Evolutionary conservation across 2,888 invertebrate species (phyloP), one percentile per base, ranked within the genome.

Genomic region (Microctonus hyperodae): DNA sequence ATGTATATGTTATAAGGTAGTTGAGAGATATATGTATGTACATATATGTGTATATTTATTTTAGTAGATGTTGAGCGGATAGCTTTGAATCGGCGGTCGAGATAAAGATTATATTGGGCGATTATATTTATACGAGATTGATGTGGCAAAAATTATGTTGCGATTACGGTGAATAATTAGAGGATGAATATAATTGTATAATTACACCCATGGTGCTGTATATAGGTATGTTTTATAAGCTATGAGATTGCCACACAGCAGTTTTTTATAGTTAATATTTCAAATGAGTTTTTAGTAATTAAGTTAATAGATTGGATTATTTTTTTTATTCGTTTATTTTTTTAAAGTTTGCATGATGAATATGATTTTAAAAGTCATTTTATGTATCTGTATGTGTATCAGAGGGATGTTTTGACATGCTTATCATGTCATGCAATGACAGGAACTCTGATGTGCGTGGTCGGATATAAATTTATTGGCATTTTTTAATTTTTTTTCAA

Each of bases 81-180:
- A 79, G 72, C 81, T 83, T 82, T 80, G 76, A 76, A 79, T 82
- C 81, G 77, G 75, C 76, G 78, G 78, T 72, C 68, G 65, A 77
- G 79, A 81, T 81, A 79, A 80, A 77, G 76, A 79, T 83, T 44
- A 44, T 81, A 81, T 81, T 83, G 79, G 79, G 67, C 76, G 74
- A 71, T 71, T 71, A 73, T 71, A 73, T 69, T 40, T 28, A 16
- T 44, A 44, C 16, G 16, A 28, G 44, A 44, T 59, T 59, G 40
- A 59, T 59, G 20, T 44, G 44, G 9, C 7, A 16, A 44, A 44
- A 44, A 44, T 44, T 44, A 44, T 44, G 44, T 44, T 44, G 1
- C 44, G 44, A 44, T 44, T n/a, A 44, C 16, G 1, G 44, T 44
- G 44, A 44, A 44, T 44, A 44, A 44, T 44, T 44, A 44, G 16